These are phyloP conservation scores for Geophilus truncorum DNA, from an alignment of 2,888 invertebrate genomes.

Conservation along the genomic window DNA sequence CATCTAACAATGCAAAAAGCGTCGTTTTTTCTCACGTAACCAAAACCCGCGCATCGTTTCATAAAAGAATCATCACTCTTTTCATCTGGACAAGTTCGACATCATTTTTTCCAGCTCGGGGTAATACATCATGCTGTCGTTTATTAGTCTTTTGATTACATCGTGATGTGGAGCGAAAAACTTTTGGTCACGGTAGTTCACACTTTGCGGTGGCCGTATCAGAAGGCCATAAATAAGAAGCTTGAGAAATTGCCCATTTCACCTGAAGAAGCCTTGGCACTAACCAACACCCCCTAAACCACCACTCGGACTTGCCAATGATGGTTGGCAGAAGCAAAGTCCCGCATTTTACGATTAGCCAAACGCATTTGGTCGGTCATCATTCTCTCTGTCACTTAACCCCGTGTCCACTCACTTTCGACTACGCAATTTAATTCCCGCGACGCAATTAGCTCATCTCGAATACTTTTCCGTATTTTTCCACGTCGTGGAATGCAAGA, in stretches of 20 bases:
- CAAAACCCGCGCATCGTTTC: no score
- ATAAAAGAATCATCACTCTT: no score
- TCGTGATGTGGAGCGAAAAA: not conserved
- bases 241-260: conserved; percentile 21
- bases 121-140: not conserved
- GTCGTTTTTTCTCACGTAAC: no score
- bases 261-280: not conserved
- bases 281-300: not conserved
- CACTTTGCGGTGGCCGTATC: conserved; percentile 19
- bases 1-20: no score
- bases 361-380: not conserved
- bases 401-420: not conserved
- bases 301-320: not conserved
- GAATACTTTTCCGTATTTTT: not conserved
- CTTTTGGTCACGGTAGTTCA: conserved; percentile 9
- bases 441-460: not conserved
- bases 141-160: not conserved
- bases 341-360: not conserved
- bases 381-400: not conserved
- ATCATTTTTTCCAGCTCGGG: not conserved
- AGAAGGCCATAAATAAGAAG: conserved; percentile 3
- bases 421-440: not conserved
- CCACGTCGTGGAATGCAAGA: not conserved
- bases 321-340: not conserved
- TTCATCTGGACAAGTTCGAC: no score